These are phyloP conservation scores for Galeruca laticollis DNA, from an alignment of 2,888 invertebrate species.

Conservation along the genomic window DNA sequence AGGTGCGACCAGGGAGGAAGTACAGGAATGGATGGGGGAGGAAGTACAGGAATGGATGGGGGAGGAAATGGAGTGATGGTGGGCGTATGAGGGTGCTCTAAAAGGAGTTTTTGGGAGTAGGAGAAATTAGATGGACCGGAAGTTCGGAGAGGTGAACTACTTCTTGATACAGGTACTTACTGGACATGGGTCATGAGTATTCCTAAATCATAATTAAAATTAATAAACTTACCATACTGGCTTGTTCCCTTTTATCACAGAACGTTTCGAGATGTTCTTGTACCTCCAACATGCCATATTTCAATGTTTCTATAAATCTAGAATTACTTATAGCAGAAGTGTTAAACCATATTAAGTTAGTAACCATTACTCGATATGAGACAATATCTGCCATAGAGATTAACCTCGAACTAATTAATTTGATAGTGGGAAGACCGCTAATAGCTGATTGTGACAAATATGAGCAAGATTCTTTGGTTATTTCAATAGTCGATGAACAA, in stretches of 20 bases:
- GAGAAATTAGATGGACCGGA: too few species aligned
- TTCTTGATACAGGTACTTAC: too few species aligned
- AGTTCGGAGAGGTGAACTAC: too few species aligned
- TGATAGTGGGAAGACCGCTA: constrained; percentile 68
- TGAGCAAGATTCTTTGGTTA: constrained; percentile 81
- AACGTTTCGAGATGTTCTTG: constrained; percentile 97
- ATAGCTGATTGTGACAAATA: constrained; percentile 69
- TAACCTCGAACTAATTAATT: constrained; percentile 69
- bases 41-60: too few species aligned
- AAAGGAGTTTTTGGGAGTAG: too few species aligned
- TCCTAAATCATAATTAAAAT: too few species aligned
- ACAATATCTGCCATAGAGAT: constrained; percentile 75
- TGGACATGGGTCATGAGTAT: too few species aligned
- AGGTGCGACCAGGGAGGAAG: too few species aligned
- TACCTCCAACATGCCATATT: constrained; percentile 91
- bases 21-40: too few species aligned
- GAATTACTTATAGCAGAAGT: constrained; percentile 79
- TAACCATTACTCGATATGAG: constrained; percentile 75
- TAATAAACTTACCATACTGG: constrained; percentile 74
- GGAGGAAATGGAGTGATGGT: too few species aligned
- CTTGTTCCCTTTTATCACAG: constrained; percentile 91
- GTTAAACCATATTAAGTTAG: constrained; percentile 90
- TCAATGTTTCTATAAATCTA: constrained; percentile 83
- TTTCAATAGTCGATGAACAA: constrained; percentile 79
- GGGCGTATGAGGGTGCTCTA: too few species aligned